These are phyloP conservation scores for Gymnodraco acuticeps DNA, from an alignment of 2,797 vertebrate genomes.

Conservation along the genomic window DNA sequence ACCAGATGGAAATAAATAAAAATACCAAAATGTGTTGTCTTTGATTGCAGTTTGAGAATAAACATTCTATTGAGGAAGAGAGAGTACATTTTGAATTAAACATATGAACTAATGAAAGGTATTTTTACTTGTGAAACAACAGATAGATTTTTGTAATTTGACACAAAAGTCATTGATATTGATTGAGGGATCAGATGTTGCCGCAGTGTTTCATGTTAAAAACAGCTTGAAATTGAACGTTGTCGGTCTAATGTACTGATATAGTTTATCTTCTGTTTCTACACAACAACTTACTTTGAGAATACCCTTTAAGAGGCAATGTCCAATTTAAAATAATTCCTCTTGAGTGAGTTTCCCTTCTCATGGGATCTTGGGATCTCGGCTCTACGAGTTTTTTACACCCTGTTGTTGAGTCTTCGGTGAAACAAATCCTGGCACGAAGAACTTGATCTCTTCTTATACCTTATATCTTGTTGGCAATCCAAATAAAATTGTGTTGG, in stretches of 20 bases:
- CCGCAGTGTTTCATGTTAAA: conserved; percentile 34
- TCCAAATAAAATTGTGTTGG: conserved; percentile 24
- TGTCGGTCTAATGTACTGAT: conserved; percentile 5
- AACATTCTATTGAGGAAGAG: conserved; percentile 54
- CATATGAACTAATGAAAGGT: conserved; percentile 31
- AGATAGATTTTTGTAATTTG: conserved; percentile 45
- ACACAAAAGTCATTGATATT: conserved; percentile 43
- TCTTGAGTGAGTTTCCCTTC: conserved; percentile 72
- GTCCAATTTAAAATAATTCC: conserved; percentile 80
- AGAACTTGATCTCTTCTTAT: conserved; percentile 31
- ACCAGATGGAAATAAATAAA: conserved; percentile 44
- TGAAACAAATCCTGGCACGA: conserved; percentile 59
- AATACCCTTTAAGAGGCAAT: conserved; percentile 59
- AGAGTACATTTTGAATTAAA: conserved; percentile 52
- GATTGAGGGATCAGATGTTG: conserved; percentile 54
- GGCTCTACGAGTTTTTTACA: conserved; percentile 65
- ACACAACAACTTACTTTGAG: conserved; percentile 54
- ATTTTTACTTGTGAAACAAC: conserved; percentile 33
- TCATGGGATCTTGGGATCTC: conserved; percentile 61
- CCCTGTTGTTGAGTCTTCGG: conserved; percentile 67
- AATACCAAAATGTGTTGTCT: conserved; percentile 47
- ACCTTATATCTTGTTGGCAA: conserved; percentile 32
- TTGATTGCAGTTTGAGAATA: conserved; percentile 50
- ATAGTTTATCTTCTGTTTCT: conserved; percentile 24
- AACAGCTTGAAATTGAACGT: conserved; percentile 31